Conservation (phyloP, 2,113 vertebrate species). For the Nesoenas mayeri region DNA sequence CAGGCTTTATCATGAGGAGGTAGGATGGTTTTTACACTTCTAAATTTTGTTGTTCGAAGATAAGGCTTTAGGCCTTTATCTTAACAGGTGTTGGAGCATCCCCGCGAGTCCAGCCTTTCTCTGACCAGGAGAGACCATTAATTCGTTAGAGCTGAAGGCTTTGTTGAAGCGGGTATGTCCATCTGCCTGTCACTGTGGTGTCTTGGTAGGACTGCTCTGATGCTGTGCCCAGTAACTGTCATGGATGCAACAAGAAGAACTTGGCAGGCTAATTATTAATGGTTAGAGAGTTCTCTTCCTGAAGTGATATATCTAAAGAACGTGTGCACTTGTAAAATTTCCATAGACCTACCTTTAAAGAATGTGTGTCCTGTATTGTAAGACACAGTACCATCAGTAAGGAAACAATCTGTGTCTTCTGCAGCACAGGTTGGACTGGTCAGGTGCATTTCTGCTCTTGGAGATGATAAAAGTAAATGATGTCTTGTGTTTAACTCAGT, state of each 20-base stretch:
- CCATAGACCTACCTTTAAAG: neutral
- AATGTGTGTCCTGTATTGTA: neutral
- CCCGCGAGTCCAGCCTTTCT: neutral
- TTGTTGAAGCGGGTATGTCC: neutral
- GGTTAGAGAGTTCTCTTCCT: neutral
- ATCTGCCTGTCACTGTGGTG: fast-evolving
- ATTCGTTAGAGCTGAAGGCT: neutral
- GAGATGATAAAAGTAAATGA: neutral
- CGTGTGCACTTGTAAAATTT: neutral
- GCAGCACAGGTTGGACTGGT: neutral
- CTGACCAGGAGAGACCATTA: neutral
- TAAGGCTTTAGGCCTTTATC: neutral
- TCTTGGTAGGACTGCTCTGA: neutral
- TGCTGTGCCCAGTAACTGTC: neutral
- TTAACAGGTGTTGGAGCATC: neutral
- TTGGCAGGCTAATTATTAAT: neutral
- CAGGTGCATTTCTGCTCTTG: neutral
- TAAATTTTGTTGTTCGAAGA: neutral
- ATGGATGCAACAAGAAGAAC: neutral
- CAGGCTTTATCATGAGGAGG: neutral
- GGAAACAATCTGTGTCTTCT: neutral
- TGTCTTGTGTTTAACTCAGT: neutral
- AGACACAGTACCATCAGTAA: neutral
- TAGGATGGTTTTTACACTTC: neutral
- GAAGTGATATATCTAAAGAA: neutral